Conservation (phyloP, 1,140 invertebrate genomes). For the Archegozetes longisetosus region DNA sequence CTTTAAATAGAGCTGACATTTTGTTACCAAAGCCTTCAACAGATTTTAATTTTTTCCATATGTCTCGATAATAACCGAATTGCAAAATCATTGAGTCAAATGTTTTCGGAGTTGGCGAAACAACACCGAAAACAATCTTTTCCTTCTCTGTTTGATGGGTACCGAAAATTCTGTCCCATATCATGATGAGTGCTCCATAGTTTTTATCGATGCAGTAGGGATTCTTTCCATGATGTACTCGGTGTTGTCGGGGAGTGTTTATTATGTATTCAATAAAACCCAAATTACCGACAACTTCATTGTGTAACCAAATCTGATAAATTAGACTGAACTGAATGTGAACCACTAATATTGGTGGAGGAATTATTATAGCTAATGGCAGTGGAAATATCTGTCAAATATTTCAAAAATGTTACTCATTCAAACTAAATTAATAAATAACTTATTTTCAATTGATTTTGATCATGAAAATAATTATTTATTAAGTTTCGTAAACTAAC, state of each 20-base stretch:
- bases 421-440: not conserved
- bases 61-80: conserved; percentile 13
- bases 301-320: conserved; percentile 86
- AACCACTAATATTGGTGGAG: conserved; percentile 59
- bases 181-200: conserved; percentile 43
- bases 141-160: conserved; percentile 38
- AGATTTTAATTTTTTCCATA: conserved; percentile 17
- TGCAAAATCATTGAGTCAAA: conserved; percentile 53
- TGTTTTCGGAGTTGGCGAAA: conserved; percentile 49
- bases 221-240: conserved; percentile 69
- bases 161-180: conserved; percentile 39
- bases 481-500: not conserved
- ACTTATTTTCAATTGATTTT: not conserved
- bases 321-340: conserved; percentile 72
- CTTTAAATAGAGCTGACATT: conserved; percentile 19
- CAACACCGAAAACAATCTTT: conserved; percentile 64
- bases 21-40: conserved; percentile 11
- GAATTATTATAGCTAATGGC: conserved; percentile 60
- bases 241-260: conserved; percentile 73
- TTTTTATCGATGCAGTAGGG: conserved; percentile 47
- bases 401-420: too few species aligned
- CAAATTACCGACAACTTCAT: conserved; percentile 52
- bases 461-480: too few species aligned
- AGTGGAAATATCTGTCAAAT: conserved; percentile 74
- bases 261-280: conserved; percentile 67